Conservation (phyloP, 2,797 vertebrate species). For the Trachops cirrhosus region DNA sequence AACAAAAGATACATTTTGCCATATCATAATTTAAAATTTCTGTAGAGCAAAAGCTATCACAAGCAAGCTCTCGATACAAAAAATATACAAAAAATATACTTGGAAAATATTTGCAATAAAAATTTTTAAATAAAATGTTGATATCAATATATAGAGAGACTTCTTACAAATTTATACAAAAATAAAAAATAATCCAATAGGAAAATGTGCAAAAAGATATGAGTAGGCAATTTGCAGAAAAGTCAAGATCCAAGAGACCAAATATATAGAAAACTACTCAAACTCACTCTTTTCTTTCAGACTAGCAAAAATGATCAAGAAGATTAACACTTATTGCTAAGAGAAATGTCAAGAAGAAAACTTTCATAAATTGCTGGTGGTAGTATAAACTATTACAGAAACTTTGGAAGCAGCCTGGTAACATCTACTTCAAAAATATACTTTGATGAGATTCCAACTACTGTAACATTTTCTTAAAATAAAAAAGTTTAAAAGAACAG, state of each 20-base stretch:
- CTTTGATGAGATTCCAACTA: not conserved
- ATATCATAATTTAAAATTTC: not conserved
- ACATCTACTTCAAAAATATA: not conserved
- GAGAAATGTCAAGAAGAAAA: slow-evolving; percentile 10
- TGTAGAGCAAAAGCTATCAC: not conserved
- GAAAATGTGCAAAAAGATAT: not conserved
- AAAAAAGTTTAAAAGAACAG: not conserved
- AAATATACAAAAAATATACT: not conserved
- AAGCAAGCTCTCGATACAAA: not conserved
- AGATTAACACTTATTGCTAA: not conserved
- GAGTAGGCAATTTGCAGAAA: not conserved
- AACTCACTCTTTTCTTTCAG: not conserved
- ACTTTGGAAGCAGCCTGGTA: not conserved
- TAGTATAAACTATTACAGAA: not conserved
- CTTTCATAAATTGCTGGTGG: not conserved
- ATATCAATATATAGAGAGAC: not conserved
- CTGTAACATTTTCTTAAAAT: not conserved
- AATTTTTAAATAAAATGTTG: not conserved
- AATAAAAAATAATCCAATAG: not conserved
- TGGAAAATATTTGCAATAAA: not conserved
- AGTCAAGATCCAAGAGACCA: not conserved
- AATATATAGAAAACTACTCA: not conserved
- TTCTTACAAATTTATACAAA: not conserved
- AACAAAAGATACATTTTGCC: not conserved
- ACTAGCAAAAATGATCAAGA: slow-evolving; percentile 8